phyloP scores from a whole-genome alignment of 2,888 invertebrate genomes.

The Machimus rusticus region DNA sequence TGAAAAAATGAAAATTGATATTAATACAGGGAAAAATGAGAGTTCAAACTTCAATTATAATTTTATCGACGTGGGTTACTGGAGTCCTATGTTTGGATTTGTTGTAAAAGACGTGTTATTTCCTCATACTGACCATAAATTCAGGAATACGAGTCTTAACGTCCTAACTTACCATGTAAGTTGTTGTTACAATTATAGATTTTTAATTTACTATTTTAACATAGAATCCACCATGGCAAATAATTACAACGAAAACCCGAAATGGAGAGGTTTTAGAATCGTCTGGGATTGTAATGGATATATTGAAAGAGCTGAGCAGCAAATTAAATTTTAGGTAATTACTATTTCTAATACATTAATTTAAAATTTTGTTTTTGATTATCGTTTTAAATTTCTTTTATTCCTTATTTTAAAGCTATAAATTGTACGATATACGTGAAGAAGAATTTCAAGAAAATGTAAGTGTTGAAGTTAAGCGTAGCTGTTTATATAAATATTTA shows the following conservation, averaged over 20 bases:
- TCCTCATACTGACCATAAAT: conserved; percentile 81
- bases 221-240: conserved; percentile 90
- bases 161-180: conserved; percentile 81
- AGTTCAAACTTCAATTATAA: conserved; percentile 50
- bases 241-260: conserved; percentile 67
- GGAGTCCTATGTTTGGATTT: conserved; percentile 77
- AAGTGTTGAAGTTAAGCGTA: not conserved
- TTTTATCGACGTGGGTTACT: conserved; percentile 70
- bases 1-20: not conserved
- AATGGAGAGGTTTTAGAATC: conserved; percentile 68
- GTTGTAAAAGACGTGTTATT: conserved; percentile 75
- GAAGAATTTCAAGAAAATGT: not conserved
- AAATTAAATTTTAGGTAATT: conserved; percentile 83
- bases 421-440: not conserved
- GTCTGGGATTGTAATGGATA: conserved; percentile 80
- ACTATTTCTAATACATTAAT: not conserved
- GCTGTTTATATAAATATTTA: not conserved
- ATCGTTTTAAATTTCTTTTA: not conserved
- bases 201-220: conserved; percentile 9
- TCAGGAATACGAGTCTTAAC: conserved; percentile 76
- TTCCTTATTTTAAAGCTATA: too few relatives aligned
- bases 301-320: conserved; percentile 76
- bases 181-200: not conserved
- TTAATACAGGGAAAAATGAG: not conserved
- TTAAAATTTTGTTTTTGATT: not conserved